A percentile compares a stretch with the other conserved stretches of the same genome.
phyloP scores from a whole-genome alignment of 2,888 invertebrate species.

The Stratiomys singularior region DNA sequence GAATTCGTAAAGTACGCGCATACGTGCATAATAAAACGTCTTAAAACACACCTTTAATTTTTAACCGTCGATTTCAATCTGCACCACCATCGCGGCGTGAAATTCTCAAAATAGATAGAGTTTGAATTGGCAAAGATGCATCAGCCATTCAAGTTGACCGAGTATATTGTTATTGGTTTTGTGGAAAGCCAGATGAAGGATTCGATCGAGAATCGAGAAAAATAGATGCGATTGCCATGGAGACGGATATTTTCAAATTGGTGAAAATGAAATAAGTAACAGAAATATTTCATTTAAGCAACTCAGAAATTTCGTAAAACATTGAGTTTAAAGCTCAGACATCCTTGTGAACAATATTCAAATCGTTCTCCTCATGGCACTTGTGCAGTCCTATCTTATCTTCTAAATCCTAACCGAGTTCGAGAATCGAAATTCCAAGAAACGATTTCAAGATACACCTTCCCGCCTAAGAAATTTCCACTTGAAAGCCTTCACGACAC shows the following conservation, averaged over 20 bases:
- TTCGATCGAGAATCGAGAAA: too few species aligned
- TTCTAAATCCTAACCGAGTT: too few species aligned
- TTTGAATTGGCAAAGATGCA: background rate
- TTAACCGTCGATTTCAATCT: conserved; percentile 36
- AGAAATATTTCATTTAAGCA: too few species aligned
- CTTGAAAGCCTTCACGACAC: background rate
- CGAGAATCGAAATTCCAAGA: too few species aligned
- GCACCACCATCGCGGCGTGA: conserved; percentile 35
- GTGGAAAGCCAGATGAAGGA: background rate
- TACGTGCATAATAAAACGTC: conserved; percentile 26
- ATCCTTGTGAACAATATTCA: too few species aligned
- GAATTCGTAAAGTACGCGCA: background rate
- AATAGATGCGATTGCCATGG: too few species aligned
- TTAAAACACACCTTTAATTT: conserved; percentile 39
- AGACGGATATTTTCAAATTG: too few species aligned
- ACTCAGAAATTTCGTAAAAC: too few species aligned
- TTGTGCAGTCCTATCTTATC: too few species aligned
- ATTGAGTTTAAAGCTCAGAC: too few species aligned
- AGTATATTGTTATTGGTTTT: conserved; percentile 5
- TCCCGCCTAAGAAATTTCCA: background rate
- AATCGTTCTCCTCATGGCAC: too few species aligned
- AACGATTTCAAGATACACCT: background rate
- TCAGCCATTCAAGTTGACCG: background rate
- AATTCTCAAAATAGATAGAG: conserved; percentile 33
- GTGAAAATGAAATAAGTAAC: too few species aligned